These are phyloP conservation scores for Cyclopterus lumpus DNA, from an alignment of 2,797 vertebrate genomes.

Conservation along the genomic window DNA sequence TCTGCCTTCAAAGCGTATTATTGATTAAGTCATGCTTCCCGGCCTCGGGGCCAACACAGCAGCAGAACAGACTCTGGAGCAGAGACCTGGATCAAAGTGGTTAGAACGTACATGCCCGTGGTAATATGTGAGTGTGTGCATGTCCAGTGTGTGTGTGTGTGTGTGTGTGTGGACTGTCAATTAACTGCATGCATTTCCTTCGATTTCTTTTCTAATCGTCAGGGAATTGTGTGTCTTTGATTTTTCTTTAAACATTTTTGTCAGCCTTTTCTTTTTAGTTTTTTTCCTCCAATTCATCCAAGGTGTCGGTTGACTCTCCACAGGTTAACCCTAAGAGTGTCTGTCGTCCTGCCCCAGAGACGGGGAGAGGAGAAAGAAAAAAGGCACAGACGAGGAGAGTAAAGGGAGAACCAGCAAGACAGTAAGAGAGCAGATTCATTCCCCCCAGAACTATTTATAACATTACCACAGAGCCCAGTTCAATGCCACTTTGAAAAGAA, in stretches of 20 bases:
- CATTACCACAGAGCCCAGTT: slow-evolving; percentile 39
- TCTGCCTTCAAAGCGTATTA: neutral
- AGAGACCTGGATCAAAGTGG: slow-evolving; percentile 16
- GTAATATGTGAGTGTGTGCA: neutral
- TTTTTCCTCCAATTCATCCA: neutral
- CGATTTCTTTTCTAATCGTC: neutral
- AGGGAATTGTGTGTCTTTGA: neutral
- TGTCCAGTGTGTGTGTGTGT: neutral
- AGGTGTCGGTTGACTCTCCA: slow-evolving; percentile 16
- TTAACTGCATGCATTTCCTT: neutral
- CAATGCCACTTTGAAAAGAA: slow-evolving; percentile 23
- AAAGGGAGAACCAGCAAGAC: slow-evolving; percentile 15
- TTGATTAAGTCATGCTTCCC: slow-evolving; percentile 23
- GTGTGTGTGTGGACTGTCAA: neutral
- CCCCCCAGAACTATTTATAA: slow-evolving; percentile 63
- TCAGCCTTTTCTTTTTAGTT: neutral
- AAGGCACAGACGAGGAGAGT: neutral
- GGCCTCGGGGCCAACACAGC: slow-evolving; percentile 8
- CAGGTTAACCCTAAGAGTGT: neutral
- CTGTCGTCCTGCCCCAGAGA: slow-evolving; percentile 4
- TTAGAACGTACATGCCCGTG: neutral
- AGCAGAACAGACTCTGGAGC: neutral
- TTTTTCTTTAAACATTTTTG: neutral
- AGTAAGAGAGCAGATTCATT: slow-evolving; percentile 17
- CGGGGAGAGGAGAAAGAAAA: neutral